These are phyloP conservation scores for Bibio marci DNA, from an alignment of 2,888 invertebrate species.

Conservation along the genomic window DNA sequence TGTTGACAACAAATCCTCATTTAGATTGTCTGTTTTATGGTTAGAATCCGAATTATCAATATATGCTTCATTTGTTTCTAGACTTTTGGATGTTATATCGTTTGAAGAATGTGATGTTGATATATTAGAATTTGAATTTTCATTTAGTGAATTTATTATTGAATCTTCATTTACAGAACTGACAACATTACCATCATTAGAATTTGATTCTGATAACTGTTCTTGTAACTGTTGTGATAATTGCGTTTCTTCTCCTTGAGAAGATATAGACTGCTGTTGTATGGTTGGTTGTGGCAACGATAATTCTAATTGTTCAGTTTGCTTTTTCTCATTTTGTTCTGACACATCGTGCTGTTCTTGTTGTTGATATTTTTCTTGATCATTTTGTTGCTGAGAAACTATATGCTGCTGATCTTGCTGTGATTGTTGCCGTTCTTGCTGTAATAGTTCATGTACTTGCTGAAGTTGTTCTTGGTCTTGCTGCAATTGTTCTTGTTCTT, in stretches of 20 bases:
- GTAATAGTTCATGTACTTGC: no score
- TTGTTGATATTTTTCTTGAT: no score
- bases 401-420: no score
- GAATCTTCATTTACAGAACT: neutral
- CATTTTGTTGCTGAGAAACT: no score
- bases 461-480: no score
- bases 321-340: no score
- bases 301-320: no score
- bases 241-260: neutral
- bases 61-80: neutral
- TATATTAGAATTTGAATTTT: slow-evolving; percentile 4
- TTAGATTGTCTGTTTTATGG: neutral
- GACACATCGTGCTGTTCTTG: no score
- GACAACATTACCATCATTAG: no score
- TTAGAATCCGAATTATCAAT: slow-evolving; percentile 1
- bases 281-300: no score
- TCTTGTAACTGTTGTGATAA: neutral
- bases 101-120: neutral
- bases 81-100: neutral
- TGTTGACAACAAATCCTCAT: neutral
- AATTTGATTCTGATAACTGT: neutral
- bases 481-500: no score
- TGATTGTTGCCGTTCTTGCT: no score
- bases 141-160: neutral
- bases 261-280: neutral